These are phyloP conservation scores for Candoia aspera DNA, from an alignment of 2,113 vertebrate genomes.

Conservation along the genomic window DNA sequence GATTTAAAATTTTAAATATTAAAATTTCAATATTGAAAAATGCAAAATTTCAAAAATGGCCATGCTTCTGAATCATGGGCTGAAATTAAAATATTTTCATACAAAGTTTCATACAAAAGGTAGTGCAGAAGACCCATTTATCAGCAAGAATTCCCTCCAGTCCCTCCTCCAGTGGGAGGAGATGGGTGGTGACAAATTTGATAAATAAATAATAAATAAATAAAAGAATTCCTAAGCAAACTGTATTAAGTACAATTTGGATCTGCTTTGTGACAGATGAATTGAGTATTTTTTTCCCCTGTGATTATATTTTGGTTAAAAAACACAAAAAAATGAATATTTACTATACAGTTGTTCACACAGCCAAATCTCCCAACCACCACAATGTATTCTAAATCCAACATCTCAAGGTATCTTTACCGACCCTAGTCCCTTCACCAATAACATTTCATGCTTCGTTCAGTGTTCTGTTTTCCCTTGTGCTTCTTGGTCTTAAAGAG, in stretches of 20 bases:
- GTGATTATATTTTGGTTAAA: not conserved
- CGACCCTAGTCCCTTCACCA: slow-evolving; percentile 43
- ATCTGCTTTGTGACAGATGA: not conserved
- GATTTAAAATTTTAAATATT: not conserved
- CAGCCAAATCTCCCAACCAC: slow-evolving; percentile 12
- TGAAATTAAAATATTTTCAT: not conserved
- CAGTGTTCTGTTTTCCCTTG: slow-evolving; percentile 66
- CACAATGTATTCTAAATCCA: slow-evolving; percentile 32
- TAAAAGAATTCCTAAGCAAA: no score
- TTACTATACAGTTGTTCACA: slow-evolving; percentile 3
- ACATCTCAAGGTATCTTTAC: slow-evolving; percentile 49
- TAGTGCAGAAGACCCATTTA: not conserved
- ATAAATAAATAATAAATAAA: no score
- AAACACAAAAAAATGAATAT: not conserved
- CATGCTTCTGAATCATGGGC: not conserved
- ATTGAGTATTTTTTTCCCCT: not conserved
- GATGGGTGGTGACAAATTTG: no score
- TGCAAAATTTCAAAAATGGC: not conserved
- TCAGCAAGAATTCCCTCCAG: not conserved
- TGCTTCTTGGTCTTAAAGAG: slow-evolving; percentile 72
- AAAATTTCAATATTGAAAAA: not conserved
- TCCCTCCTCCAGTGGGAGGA: no score
- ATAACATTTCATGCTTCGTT: slow-evolving; percentile 53
- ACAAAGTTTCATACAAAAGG: not conserved
- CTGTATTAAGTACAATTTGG: no score